These are phyloP conservation scores for Calvadosia cruxmelitensis DNA, from an alignment of 30 jellyfish, hydroid and myxozoan species.

Conservation along the genomic window DNA sequence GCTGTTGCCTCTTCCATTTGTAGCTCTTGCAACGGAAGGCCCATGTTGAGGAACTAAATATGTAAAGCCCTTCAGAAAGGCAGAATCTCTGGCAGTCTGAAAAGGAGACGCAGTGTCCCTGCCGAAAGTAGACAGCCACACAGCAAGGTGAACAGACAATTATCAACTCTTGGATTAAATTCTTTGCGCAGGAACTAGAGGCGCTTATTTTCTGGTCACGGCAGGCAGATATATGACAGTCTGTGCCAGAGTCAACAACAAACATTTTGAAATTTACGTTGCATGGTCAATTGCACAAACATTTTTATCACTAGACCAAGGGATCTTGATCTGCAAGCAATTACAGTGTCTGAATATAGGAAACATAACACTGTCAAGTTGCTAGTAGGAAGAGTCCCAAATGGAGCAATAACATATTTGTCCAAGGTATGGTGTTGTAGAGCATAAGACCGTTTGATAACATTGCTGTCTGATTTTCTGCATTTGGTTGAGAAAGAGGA, in stretches of 20 bases:
- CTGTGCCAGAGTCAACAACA: constrained; percentile 1
- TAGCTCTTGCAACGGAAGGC: too few relatives aligned
- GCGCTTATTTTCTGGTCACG: constrained; percentile 3
- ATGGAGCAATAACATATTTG: constrained; percentile 22
- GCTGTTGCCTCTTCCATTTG: too few relatives aligned
- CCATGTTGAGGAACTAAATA: too few relatives aligned
- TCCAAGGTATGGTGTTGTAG: constrained; percentile 36
- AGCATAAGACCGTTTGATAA: constrained; percentile 26
- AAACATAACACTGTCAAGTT: constrained; percentile 35
- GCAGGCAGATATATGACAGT: constrained; percentile 1
- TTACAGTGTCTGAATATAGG: constrained; percentile 50
- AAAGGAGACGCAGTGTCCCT: too few relatives aligned
- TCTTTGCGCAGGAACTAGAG: constrained; percentile 1
- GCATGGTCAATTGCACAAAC: constrained; percentile 50
- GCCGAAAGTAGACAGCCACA: too few relatives aligned
- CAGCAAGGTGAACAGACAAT: too few relatives aligned
- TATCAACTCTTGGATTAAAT: constrained; percentile 1
- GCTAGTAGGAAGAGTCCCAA: constrained; percentile 28
- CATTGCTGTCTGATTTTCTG: constrained; percentile 29
- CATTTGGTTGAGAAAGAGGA: constrained; percentile 26
- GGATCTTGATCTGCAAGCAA: constrained; percentile 34
- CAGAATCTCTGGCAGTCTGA: too few relatives aligned
- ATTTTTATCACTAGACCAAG: constrained; percentile 49
- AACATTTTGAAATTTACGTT: constrained; percentile 12
- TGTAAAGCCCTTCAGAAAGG: too few relatives aligned